phyloP scores from a whole-genome alignment of 2,888 invertebrate species.

The Heliconius ismenius region DNA sequence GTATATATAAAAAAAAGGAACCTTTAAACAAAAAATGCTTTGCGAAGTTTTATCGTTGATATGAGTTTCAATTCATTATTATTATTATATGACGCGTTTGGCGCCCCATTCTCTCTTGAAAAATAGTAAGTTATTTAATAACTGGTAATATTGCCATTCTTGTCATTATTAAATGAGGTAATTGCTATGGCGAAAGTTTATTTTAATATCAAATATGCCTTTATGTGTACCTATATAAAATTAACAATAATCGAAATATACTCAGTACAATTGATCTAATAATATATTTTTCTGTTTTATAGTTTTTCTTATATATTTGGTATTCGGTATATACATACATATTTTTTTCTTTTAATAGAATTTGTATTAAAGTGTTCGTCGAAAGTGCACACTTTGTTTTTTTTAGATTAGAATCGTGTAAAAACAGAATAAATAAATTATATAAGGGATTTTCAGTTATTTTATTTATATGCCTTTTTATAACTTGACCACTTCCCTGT shows the following conservation, averaged over 20 bases:
- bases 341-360: neutral
- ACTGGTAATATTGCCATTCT: neutral
- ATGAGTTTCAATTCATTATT: no score
- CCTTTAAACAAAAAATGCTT: no score
- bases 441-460: constrained; percentile 1
- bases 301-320: neutral
- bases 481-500: neutral
- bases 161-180: neutral
- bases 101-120: no score
- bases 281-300: neutral
- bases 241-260: no score
- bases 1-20: no score
- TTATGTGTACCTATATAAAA: neutral
- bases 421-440: constrained; percentile 1
- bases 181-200: neutral
- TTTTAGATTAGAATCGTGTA: constrained; percentile 7
- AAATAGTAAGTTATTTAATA: no score
- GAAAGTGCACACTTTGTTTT: constrained; percentile 1
- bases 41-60: no score
- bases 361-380: neutral
- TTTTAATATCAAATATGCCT: constrained; percentile 1
- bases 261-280: neutral
- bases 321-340: neutral
- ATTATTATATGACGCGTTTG: no score
- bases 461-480: constrained; percentile 8